Base-by-base conservation (phyloP, 2,113 vertebrate genomes). In the Harpagus bidentatus region DNA sequence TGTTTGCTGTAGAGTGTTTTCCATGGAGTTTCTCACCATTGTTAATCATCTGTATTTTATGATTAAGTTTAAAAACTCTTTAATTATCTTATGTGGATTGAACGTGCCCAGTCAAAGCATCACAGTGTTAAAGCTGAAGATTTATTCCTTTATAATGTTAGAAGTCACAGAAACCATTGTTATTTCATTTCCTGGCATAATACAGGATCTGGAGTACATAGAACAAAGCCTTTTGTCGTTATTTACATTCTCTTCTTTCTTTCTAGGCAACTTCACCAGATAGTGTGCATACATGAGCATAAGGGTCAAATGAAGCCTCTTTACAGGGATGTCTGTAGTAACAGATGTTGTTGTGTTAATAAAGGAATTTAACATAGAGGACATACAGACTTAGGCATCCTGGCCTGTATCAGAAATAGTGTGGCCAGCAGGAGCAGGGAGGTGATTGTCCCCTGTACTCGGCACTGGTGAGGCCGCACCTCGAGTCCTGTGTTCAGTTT, bases 281-380 rank as follows among this genome's bases (percentile, higher is more conserved):
- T 36, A 6, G 10, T 0, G 0, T 4, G 31, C 47, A 9, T 10
- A 19, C 3, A 13, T 4, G 10, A 83, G 22, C 50, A 34, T 34
- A n/a, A 40, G 63, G 23, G 59, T 45, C 21, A 31, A 22, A 32
- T 2, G 14, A 36, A 53, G 43, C 53, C 52, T 47, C 56, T 59
- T 48, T 11, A 5, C 17, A 21, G 32, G 56, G 22, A 26, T 16
- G 20, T 3, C 40, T 1, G 0, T 0, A 14, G 32, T 21, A 28
- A 9, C 42, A 31, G 28, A 28, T 3, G n/a, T 11, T 47, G 40
- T 7, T 56, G 40, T 28, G 47, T n/a, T 21, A 79, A 47, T 36
- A 36, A 45, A 63, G n/a, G 53, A 31, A 47, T 61, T 71, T 23
- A 47, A 19, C 16, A 2, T 1, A 36, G 56, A 79, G 34, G 12